A percentile compares a stretch with the other conserved stretches of the same genome.
Conservation (phyloP, 2,113 vertebrate species). For the Plotosus lineatus region DNA sequence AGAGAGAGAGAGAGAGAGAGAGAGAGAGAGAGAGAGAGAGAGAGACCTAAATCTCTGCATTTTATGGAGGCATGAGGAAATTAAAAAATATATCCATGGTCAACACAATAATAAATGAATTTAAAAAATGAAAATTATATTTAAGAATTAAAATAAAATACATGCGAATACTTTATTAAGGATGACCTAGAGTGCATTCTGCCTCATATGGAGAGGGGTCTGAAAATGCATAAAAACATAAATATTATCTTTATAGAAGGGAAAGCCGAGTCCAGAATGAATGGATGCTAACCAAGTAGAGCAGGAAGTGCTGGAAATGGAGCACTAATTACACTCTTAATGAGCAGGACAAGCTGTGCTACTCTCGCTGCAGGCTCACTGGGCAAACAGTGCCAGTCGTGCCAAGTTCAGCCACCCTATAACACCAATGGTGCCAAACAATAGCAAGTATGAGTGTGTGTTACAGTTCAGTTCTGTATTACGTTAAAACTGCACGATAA, state of each 20-base stretch:
- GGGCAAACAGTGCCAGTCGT: slow-evolving; percentile 23
- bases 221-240: background rate
- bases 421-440: slow-evolving; percentile 25
- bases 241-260: slow-evolving; percentile 4
- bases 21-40: background rate
- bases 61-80: background rate
- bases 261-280: slow-evolving; percentile 6
- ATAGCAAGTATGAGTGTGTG: background rate
- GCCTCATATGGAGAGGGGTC: background rate
- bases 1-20: slow-evolving; percentile 3
- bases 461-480: slow-evolving; percentile 36
- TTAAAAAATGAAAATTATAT: background rate
- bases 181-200: too few relatives aligned
- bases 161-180: background rate
- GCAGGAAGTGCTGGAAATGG: background rate
- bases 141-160: background rate
- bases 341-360: slow-evolving; percentile 35
- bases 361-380: slow-evolving; percentile 29
- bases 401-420: slow-evolving; percentile 36
- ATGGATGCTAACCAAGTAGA: slow-evolving; percentile 28
- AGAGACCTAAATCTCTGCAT: background rate
- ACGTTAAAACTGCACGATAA: slow-evolving; percentile 53
- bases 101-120: background rate
- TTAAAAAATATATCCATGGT: background rate
- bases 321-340: slow-evolving; percentile 42